Evolutionary conservation across 2,113 vertebrate genomes (phyloP).

Genomic region (Ameiurus melas): DNA sequence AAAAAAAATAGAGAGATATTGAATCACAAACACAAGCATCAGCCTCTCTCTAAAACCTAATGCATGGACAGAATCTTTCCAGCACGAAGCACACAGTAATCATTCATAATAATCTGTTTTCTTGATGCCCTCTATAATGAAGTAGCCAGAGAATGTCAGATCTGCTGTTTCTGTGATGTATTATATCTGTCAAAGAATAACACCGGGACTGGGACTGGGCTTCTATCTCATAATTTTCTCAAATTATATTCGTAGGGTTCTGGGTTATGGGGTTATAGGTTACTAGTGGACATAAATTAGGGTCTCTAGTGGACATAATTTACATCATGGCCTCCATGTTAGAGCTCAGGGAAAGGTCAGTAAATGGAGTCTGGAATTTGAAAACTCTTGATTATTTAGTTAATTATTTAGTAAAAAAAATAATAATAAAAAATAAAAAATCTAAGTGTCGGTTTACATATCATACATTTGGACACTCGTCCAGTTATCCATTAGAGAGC

Average conservation of each 20-base stretch:
- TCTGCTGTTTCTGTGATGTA: conserved; percentile 23
- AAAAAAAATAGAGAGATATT: background rate
- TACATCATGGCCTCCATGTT: background rate
- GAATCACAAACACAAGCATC: background rate
- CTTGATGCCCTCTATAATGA: conserved; percentile 29
- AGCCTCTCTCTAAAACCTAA: background rate
- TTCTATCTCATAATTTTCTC: conserved; percentile 16
- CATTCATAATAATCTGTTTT: background rate
- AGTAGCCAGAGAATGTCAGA: conserved; percentile 17
- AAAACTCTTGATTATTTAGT: conserved; percentile 9
- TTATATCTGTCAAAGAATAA: conserved; percentile 20
- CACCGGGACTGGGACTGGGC: conserved; percentile 9
- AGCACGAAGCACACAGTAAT: conserved; percentile 1
- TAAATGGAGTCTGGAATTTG: conserved; percentile 21
- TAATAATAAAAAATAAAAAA: no score
- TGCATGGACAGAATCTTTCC: background rate
- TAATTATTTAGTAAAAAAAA: no score
- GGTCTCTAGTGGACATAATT: conserved; percentile 12
- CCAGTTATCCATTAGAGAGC: background rate
- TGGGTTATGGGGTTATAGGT: background rate
- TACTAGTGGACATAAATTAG: background rate
- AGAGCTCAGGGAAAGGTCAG: background rate
- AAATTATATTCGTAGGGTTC: conserved; percentile 14
- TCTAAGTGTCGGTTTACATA: background rate
- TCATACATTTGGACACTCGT: background rate